A percentile compares a stretch with the other conserved stretches of the same genome.
phyloP scores from a whole-genome alignment of 2,113 vertebrate species.

The Gopherus evgoodei region DNA sequence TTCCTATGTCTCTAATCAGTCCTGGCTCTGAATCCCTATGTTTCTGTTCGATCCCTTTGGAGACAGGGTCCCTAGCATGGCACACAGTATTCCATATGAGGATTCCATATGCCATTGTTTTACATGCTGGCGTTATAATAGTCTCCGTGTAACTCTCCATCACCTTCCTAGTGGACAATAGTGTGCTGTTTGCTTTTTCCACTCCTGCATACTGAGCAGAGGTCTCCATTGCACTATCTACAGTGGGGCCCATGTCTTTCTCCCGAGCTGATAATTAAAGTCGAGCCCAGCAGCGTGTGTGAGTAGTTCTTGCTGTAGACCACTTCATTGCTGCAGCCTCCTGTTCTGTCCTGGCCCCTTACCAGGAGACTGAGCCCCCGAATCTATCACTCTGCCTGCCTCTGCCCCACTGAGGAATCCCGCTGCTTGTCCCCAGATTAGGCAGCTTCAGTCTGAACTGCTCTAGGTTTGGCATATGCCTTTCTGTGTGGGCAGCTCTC shows the following conservation, averaged over 20 bases:
- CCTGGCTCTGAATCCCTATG: neutral
- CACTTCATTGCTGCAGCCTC: neutral
- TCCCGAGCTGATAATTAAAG: neutral
- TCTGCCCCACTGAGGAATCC: neutral
- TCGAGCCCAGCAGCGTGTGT: neutral
- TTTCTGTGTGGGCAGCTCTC: neutral
- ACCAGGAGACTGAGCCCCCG: neutral
- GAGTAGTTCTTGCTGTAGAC: neutral
- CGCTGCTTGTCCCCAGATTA: neutral
- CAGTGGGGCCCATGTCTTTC: neutral
- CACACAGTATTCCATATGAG: neutral
- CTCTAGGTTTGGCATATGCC: neutral
- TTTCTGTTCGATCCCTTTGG: neutral
- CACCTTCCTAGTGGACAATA: neutral
- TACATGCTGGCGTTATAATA: neutral
- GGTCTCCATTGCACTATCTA: neutral
- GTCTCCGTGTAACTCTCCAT: neutral
- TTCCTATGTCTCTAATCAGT: constrained; percentile 6
- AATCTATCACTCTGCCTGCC: neutral
- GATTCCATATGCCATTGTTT: neutral
- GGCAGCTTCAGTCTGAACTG: neutral
- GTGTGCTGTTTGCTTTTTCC: neutral
- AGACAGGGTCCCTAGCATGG: neutral
- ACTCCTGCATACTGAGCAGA: neutral
- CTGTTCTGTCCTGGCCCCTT: neutral